Evolutionary conservation across 2,113 vertebrate genomes (phyloP), one percentile per base, ranked within the genome.

Genomic region (Plecotus auritus): DNA sequence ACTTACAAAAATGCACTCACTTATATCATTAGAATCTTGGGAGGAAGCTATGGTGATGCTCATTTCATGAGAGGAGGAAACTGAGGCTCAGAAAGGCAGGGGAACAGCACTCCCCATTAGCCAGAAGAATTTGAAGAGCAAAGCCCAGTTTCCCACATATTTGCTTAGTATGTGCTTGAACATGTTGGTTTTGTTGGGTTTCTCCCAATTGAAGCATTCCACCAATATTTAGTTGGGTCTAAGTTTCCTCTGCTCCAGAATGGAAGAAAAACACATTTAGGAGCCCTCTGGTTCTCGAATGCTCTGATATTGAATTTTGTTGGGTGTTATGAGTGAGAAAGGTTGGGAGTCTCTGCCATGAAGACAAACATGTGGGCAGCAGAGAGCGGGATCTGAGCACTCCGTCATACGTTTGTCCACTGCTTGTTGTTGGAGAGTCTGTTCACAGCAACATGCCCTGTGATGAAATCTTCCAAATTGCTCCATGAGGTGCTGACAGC

Each of bases 391-490:
- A 14, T n/a, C 88, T 90, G 70, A 69, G 37, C 37, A 40, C 61
- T 66, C 73, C 12, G 37, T 37, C 51, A 54, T 5, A 40, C 1
- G 0, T 23, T 11, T 30, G 17, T 59, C n/a, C 18, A 8, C 26
- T 17, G 7, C 45, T 14, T 0, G 9, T 61, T 59, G 83, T 51
- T 69, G n/a, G 88, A 80, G 51, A 67, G 72, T 88, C 86, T 96
- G 88, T 94, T 95, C 81, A 94, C 85, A 94, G 77, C 61, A 72
- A 54, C 83, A 16, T 0, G 2, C n/a, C 23, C 92, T 70, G 67
- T 90, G 78, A 35, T 94, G 89, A 90, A 95, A 88, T 85, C 88
- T 84, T 90, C 66, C 88, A 94, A 4, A 0, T 28, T 9, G 22
- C 88, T 94, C 26, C 18, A 32, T 2, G 61, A 47, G 72, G 73